phyloP scores from a whole-genome alignment of 1,140 invertebrate genomes.

The Achatina immaculata region DNA sequence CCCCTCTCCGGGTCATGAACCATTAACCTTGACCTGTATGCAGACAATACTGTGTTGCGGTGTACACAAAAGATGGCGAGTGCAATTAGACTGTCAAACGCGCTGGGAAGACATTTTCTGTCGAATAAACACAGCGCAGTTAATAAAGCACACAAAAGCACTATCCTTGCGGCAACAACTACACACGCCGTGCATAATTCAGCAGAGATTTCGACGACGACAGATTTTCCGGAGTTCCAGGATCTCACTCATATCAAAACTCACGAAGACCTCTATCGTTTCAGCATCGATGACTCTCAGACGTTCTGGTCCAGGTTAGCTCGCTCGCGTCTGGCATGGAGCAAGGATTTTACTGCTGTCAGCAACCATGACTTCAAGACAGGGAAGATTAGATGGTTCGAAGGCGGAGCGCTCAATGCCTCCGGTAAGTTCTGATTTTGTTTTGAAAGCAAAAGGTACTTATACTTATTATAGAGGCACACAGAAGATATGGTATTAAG shows the following conservation, averaged over 20 bases:
- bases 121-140: not conserved
- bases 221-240: conserved; percentile 63
- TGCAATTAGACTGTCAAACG: not conserved
- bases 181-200: not conserved
- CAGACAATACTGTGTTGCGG: not conserved
- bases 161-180: not conserved
- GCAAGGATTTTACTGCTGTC: conserved; percentile 68
- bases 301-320: conserved; percentile 73
- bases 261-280: conserved; percentile 63
- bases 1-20: too few species aligned
- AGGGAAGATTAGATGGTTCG: conserved; percentile 69
- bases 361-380: conserved; percentile 70
- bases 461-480: too few species aligned
- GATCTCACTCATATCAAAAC: conserved; percentile 44
- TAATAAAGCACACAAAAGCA: not conserved
- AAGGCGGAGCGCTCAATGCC: conserved; percentile 73
- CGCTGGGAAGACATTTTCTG: not conserved
- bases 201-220: conserved; percentile 44
- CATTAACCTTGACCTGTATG: not conserved
- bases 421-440: conserved; percentile 72
- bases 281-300: conserved; percentile 70
- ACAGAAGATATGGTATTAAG: too few species aligned
- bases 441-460: too few species aligned
- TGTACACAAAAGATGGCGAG: not conserved
- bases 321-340: conserved; percentile 70